Base-by-base conservation (phyloP, 2,888 invertebrate species). In the Philopedon plagiatum region DNA sequence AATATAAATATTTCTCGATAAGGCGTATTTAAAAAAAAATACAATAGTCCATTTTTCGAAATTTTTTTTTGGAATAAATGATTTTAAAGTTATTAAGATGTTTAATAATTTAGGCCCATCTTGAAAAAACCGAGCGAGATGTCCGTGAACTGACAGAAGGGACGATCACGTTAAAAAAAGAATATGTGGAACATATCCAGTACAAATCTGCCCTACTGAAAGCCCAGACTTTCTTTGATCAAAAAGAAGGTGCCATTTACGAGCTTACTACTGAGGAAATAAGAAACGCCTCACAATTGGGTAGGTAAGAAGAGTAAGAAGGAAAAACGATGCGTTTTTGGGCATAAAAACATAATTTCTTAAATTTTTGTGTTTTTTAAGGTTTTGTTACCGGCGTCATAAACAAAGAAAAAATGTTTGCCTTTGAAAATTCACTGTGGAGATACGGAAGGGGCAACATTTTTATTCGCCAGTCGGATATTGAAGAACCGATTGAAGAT, bases 121-220 rank as follows among this genome's bases (percentile, higher is more conserved):
- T 98, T 84, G 98, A 99, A 86, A 97, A 97, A 87, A 94, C 97
- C 15, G 98, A 99, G 85, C 94, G 94, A 78, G 98, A 99, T 85
- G 92, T 99, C 77, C 89, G 95, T 64, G 98, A 98, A 86, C 89
- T 99, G 75, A 95, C 96, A 69, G 93, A 94, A 81, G 98, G 97
- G 84, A 95, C 96, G 7, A 93, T 96, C 73, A 96, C 95, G 81
- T 85, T 98, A 80, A 95, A 96, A 86, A 93, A 93, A 78, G 98
- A 98, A 85, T 97, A 89, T 83, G 87, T 96, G 76, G 97, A 98
- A 84, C 88, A 98, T 81, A 94, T 94, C 0, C 98, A 99, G 85
- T 86, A 98, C 79, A 92, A 90, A 77, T 94, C 96, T 82, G 97
- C 98, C 34, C 89, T 99, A 62, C 93, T 94, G 84, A 97, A 96